A percentile compares a stretch with the other conserved stretches of the same genome.
Evolutionary conservation across 2,888 invertebrate genomes (phyloP).

Genomic region (Eupithecia tripunctaria): DNA sequence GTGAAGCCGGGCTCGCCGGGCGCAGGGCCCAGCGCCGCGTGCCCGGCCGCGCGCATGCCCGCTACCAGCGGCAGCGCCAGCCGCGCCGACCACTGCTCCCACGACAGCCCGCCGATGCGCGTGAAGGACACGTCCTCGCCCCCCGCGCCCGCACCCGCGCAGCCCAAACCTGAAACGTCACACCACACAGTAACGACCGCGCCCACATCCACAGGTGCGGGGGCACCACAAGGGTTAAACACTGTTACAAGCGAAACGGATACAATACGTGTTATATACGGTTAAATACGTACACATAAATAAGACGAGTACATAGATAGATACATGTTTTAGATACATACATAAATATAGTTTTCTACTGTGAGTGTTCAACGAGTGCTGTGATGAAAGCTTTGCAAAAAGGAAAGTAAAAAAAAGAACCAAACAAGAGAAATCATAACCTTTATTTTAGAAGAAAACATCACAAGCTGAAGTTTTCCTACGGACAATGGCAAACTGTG

Average conservation of each 20-base stretch:
- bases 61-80: constrained; percentile 89
- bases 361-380: constrained; percentile 83
- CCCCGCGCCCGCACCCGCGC: constrained; percentile 28
- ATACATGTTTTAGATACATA: constrained; percentile 56
- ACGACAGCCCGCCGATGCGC: constrained; percentile 87
- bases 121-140: constrained; percentile 89
- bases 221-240: constrained; percentile 63
- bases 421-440: constrained; percentile 71
- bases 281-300: constrained; percentile 55
- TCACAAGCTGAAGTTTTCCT: constrained; percentile 42
- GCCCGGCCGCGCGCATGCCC: constrained; percentile 57
- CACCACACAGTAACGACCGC: constrained; percentile 47
- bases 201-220: background rate
- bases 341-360: constrained; percentile 68
- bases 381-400: constrained; percentile 82
- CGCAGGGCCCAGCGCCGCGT: constrained; percentile 41
- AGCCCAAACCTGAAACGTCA: constrained; percentile 64
- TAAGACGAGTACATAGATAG: constrained; percentile 53
- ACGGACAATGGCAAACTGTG: constrained; percentile 36
- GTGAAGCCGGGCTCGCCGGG: constrained; percentile 86
- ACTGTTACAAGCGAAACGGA: constrained; percentile 72
- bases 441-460: constrained; percentile 69
- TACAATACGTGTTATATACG: constrained; percentile 63
- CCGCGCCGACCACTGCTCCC: constrained; percentile 90
- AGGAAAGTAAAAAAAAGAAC: constrained; percentile 77